Percentiles rank a stretch among this genome's conserved stretches.
phyloP scores from a whole-genome alignment of 1,140 invertebrate species.

The roundworm (Caenorhabditis elegans) region WBcel235 BX284606.5:8936501-8937000 shows the following conservation, averaged over 20 bases:
- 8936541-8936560: background rate
- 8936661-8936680: slow-evolving; percentile 74
- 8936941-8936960: slow-evolving; percentile 6
- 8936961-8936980: background rate
- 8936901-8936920: slow-evolving; percentile 4
- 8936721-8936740: slow-evolving; percentile 84
- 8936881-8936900: background rate
- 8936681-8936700: slow-evolving; percentile 66
- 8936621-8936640: slow-evolving; percentile 73
- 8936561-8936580: too few relatives aligned
- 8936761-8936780: slow-evolving; percentile 72
- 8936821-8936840: slow-evolving; percentile 31
- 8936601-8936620: slow-evolving; percentile 71
- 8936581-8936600: background rate
- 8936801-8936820: slow-evolving; percentile 33
- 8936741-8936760: slow-evolving; percentile 77
- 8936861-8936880: too few relatives aligned
- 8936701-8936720: slow-evolving; percentile 76
- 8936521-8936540: background rate
- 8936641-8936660: slow-evolving; percentile 83
- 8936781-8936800: slow-evolving; percentile 49
- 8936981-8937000: slow-evolving; percentile 1
- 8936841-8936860: background rate
- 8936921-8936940: background rate
- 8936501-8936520: background rate